phyloP scores from a whole-genome alignment of 2,797 vertebrate species.

The Cossypha niveicapilla region DNA sequence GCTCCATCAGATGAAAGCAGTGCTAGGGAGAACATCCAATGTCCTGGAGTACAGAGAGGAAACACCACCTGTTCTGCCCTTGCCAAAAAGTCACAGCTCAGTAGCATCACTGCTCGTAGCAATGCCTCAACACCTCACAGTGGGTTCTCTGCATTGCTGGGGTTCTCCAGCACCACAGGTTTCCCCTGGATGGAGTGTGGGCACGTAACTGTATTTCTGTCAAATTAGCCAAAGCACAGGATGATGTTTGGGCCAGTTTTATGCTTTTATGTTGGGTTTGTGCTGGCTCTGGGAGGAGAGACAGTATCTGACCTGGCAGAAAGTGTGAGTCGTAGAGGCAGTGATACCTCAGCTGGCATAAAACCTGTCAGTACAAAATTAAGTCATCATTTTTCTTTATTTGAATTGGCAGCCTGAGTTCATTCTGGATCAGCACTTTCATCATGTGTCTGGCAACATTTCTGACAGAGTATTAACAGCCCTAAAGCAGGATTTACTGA shows the following conservation, averaged over 20 bases:
- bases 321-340: not conserved
- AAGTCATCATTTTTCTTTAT: conserved; percentile 51
- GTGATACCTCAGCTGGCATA: not conserved
- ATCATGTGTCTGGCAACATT: conserved; percentile 43
- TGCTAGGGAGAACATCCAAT: not conserved
- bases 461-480: conserved; percentile 1
- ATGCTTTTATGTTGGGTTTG: not conserved
- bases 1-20: not conserved
- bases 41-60: not conserved
- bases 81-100: not conserved
- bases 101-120: not conserved
- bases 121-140: not conserved
- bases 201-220: not conserved
- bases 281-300: not conserved
- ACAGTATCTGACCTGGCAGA: not conserved
- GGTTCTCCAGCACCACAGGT: not conserved
- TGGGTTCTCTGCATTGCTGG: not conserved
- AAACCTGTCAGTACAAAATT: conserved; percentile 46
- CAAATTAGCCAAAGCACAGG: not conserved
- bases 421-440: conserved; percentile 51
- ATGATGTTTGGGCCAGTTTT: not conserved
- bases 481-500: conserved; percentile 30
- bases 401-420: conserved; percentile 30
- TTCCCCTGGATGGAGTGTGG: not conserved
- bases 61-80: not conserved